Evolutionary conservation across 2,888 invertebrate species (phyloP).

Genomic region (Scrobipalpa atriplicella): DNA sequence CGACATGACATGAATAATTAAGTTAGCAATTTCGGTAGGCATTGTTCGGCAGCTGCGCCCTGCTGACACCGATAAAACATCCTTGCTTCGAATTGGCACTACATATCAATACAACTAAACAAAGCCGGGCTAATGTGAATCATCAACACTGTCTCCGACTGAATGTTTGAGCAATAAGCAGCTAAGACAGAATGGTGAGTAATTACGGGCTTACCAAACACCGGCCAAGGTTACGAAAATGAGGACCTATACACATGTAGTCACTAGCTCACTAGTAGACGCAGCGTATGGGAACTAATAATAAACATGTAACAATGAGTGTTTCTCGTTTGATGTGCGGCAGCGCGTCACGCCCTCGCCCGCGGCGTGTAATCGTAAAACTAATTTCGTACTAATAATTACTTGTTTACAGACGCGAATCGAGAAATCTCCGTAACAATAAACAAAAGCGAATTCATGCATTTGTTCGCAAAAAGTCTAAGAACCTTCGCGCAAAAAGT

Average conservation of each 20-base stretch:
- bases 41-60: constrained; percentile 64
- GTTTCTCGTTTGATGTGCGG: constrained; percentile 66
- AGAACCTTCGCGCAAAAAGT: constrained; percentile 39
- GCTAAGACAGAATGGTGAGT: constrained; percentile 45
- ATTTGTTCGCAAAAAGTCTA: constrained; percentile 27
- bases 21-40: constrained; percentile 52
- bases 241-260: constrained; percentile 58
- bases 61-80: constrained; percentile 67
- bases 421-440: constrained; percentile 42
- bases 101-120: constrained; percentile 46
- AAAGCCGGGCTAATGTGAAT: constrained; percentile 36
- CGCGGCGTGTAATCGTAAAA: constrained; percentile 72
- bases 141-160: constrained; percentile 22
- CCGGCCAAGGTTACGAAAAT: constrained; percentile 67
- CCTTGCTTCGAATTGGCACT: constrained; percentile 45
- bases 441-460: constrained; percentile 28
- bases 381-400: constrained; percentile 68
- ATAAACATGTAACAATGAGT: constrained; percentile 78
- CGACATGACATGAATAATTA: constrained; percentile 70
- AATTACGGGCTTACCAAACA: constrained; percentile 53
- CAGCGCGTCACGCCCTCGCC: constrained; percentile 64
- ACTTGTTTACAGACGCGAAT: constrained; percentile 53
- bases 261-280: constrained; percentile 39
- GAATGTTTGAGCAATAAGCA: constrained; percentile 35
- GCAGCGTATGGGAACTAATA: constrained; percentile 64